Percentiles rank a stretch among this genome's conserved stretches.
Conservation (phyloP, 2,113 vertebrate genomes). For the Talpa occidentalis region DNA sequence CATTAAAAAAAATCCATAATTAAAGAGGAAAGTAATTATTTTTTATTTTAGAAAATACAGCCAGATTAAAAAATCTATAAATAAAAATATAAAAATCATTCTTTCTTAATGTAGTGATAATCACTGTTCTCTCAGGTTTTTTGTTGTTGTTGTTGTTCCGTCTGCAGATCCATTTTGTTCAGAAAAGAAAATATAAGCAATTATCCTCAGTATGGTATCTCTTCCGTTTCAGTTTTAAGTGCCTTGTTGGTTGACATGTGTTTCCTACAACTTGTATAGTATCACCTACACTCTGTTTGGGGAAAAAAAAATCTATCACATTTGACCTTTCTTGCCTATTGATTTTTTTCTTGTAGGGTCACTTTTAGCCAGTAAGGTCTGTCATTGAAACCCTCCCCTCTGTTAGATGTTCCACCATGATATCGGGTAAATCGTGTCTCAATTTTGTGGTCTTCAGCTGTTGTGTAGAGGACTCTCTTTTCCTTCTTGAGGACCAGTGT, state of each 20-base stretch:
- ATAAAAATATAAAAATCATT: background rate
- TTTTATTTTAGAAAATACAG: slow-evolving; percentile 24
- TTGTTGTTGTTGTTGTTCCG: background rate
- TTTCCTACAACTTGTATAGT: background rate
- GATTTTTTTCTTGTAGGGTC: background rate
- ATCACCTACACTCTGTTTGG: background rate
- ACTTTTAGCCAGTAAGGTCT: background rate
- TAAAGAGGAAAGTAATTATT: slow-evolving; percentile 1
- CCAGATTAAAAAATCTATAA: background rate
- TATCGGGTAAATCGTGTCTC: background rate
- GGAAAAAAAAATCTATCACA: background rate
- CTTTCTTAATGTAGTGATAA: background rate
- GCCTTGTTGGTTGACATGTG: background rate
- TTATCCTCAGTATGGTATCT: background rate
- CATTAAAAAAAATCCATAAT: background rate
- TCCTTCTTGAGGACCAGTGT: background rate
- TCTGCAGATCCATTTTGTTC: background rate
- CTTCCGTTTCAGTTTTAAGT: background rate
- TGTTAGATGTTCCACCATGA: background rate
- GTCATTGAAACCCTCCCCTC: background rate
- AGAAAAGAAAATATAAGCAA: slow-evolving; percentile 18
- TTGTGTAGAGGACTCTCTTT: background rate
- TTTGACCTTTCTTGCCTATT: background rate
- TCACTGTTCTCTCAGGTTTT: background rate
- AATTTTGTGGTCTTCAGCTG: background rate